Evolutionary conservation across 1,140 invertebrate genomes (phyloP).

Genomic region (Diorhabda carinulata): DNA sequence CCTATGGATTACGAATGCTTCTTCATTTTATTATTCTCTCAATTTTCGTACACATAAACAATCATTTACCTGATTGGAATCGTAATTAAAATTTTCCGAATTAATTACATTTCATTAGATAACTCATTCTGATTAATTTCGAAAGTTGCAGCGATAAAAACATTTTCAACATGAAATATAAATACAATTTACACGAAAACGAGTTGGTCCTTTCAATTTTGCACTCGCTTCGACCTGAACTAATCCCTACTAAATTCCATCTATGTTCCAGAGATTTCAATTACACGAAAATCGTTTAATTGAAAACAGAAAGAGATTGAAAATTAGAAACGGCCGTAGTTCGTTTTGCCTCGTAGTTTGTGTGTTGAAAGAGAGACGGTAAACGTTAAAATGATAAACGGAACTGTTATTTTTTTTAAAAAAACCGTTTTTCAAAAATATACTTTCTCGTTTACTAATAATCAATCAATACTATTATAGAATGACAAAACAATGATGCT

Average conservation of each 20-base stretch:
- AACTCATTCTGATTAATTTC: background rate
- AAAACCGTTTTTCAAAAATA: too few species aligned
- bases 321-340: slow-evolving; percentile 15
- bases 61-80: too few species aligned
- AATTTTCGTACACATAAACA: too few species aligned
- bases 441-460: too few species aligned
- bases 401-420: too few species aligned
- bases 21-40: too few species aligned
- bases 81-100: too few species aligned
- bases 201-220: background rate
- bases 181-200: slow-evolving; percentile 3
- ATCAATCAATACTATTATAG: too few species aligned
- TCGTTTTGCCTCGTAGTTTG: slow-evolving; percentile 8
- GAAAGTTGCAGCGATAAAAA: background rate
- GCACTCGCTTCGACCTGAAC: background rate
- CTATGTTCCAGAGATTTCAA: slow-evolving; percentile 17
- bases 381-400: too few species aligned
- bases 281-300: slow-evolving; percentile 20
- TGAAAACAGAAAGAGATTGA: slow-evolving; percentile 18
- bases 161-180: background rate
- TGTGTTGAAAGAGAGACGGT: background rate
- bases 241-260: slow-evolving; percentile 6
- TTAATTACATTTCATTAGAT: too few species aligned
- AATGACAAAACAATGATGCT: too few species aligned
- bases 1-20: too few species aligned